Base-by-base conservation (phyloP, 2,113 vertebrate species). In the Mohoua ochrocephala region DNA sequence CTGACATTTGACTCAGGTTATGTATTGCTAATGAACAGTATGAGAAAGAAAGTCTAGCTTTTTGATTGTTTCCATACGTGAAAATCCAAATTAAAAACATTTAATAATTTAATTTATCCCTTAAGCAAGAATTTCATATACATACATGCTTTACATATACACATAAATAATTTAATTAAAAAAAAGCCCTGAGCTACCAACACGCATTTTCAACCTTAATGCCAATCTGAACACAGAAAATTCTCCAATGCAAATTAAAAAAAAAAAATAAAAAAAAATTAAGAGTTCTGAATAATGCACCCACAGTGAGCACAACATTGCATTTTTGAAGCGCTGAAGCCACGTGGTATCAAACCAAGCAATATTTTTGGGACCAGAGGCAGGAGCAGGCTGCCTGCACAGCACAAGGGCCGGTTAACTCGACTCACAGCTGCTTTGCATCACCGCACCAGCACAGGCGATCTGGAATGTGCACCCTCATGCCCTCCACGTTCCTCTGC, bases 391-490 rank as follows among this genome's bases (percentile, higher is more conserved):
- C 87, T 81, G 87, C 47, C 63, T n/a, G 67, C 1, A 5, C 77
- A 76, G 59, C 18, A 53, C 42, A 45, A 30, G 53, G 60, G 73
- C 71, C 0, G 1, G 60, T 30, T 35, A 42, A 64, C 69, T 50
- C 0, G 0, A 19, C 76, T 63, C 42, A 15, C 94, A 94, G 93
- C 93, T 95, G 95, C 87, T 96, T 74, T 94, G 88, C 82, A 96
- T 96, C 93, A 94, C 53, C 0, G 0, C 70, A 45, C 27, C 84
- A 92, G 91, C 94, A 75, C 84, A 56, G 82, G 54, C 30, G 0
- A 92, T 9, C 54, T 89, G 93, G 92, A 96, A 97, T 90, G 87
- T 54, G 91, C 92, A 92, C 93, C 73, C 90, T 73, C 24, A 22
- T 90, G 93, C 87, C 95, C 92, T 93, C 76, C 64, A 13, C 76